Evolutionary conservation across 2,113 vertebrate genomes (phyloP).

Genomic region (Strix aluco): DNA sequence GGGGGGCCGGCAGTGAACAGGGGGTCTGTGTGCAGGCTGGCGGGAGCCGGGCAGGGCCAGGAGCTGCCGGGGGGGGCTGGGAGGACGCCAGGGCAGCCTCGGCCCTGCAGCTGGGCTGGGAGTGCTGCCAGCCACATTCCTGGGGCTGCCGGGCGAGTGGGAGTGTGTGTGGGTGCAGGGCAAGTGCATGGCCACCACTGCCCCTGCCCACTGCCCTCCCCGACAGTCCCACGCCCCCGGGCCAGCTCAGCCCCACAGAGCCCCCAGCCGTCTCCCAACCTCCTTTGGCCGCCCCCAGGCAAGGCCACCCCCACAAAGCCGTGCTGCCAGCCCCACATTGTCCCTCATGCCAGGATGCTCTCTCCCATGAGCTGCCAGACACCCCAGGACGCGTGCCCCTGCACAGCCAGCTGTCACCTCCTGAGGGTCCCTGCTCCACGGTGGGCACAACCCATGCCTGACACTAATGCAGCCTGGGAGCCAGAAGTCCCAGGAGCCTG

Average conservation of each 20-base stretch:
- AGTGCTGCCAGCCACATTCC: constrained; percentile 51
- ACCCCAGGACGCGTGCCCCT: rapidly evolving
- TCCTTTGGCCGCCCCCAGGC: neutral
- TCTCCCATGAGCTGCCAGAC: neutral
- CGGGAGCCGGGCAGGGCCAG: neutral
- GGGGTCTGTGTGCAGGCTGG: constrained; percentile 3
- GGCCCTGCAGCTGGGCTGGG: constrained; percentile 22
- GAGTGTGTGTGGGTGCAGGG: neutral
- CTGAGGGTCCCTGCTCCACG: rapidly evolving
- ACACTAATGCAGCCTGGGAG: neutral
- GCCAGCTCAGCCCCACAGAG: neutral
- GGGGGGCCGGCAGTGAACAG: neutral
- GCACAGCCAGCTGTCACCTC: neutral
- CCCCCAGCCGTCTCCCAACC: rapidly evolving
- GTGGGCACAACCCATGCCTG: rapidly evolving
- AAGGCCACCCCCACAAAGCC: rapidly evolving
- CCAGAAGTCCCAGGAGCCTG: no score
- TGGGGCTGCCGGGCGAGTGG: neutral
- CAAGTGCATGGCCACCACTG: neutral
- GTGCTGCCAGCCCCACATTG: neutral
- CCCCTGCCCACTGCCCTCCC: neutral
- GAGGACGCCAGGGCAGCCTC: neutral
- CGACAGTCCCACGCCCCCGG: rapidly evolving
- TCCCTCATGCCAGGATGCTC: neutral
- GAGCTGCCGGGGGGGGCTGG: neutral